Evolutionary conservation across 2,113 vertebrate genomes (phyloP).

Genomic region (Agelaius phoeniceus): DNA sequence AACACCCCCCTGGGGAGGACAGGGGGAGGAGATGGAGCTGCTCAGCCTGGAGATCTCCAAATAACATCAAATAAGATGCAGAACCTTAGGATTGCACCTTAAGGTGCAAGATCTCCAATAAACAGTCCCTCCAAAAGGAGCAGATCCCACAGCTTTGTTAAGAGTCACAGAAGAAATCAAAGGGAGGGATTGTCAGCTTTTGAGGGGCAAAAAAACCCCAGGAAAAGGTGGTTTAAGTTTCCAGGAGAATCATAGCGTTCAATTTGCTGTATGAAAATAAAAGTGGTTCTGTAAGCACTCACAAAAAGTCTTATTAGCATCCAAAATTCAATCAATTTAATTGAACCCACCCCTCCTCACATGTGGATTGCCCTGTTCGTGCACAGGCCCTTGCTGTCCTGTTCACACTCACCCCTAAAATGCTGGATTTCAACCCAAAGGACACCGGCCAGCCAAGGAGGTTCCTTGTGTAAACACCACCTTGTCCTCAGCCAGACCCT

Average conservation of each 20-base stretch:
- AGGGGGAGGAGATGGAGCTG: background rate
- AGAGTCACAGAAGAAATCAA: background rate
- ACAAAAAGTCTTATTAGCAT: background rate
- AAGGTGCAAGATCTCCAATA: too few relatives aligned
- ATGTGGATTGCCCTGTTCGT: rapidly evolving
- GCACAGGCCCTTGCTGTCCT: background rate
- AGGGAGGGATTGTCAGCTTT: background rate
- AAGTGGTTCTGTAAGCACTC: background rate
- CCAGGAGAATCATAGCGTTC: background rate
- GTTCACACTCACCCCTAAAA: background rate
- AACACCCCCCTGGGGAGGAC: rapidly evolving
- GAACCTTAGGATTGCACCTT: rapidly evolving
- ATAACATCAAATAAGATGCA: rapidly evolving
- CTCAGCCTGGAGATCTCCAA: background rate
- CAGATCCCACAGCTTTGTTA: background rate
- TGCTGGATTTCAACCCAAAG: background rate
- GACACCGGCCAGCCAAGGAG: background rate
- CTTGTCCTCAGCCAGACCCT: too few relatives aligned
- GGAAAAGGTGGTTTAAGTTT: background rate
- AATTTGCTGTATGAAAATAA: too few relatives aligned
- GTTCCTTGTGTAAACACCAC: too few relatives aligned
- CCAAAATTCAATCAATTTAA: background rate
- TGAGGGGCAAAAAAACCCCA: rapidly evolving
- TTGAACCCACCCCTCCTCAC: background rate
- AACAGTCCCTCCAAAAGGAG: too few relatives aligned